Evolutionary conservation across 64 coral and sea anemone genomes (phyloP).

Genomic region (Platygyra sinensis): DNA sequence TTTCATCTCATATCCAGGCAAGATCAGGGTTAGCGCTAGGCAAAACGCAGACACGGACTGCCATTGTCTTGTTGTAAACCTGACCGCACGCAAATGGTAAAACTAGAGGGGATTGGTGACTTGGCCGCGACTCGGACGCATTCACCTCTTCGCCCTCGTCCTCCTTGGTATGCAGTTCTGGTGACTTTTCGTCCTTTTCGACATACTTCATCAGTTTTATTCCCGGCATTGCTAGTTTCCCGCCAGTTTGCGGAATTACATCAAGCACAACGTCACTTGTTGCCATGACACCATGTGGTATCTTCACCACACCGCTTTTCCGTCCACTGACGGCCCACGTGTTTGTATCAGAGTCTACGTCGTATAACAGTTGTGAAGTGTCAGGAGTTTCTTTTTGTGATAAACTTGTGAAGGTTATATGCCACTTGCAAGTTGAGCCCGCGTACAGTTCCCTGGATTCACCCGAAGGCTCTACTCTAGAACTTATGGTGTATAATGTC

Average conservation of each 20-base stretch:
- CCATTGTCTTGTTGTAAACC: constrained; percentile 83
- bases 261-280: constrained; percentile 64
- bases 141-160: neutral
- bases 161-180: constrained; percentile 37
- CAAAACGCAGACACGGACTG: constrained; percentile 74
- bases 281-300: constrained; percentile 79
- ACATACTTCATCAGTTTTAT: constrained; percentile 77
- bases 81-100: constrained; percentile 75
- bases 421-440: constrained; percentile 56
- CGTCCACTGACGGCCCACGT: constrained; percentile 77
- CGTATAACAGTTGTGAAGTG: constrained; percentile 53
- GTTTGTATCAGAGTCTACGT: constrained; percentile 82
- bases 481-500: constrained; percentile 88
- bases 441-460: constrained; percentile 37
- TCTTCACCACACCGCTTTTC: constrained; percentile 78
- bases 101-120: constrained; percentile 2
- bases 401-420: constrained; percentile 69
- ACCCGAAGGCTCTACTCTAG: constrained; percentile 61
- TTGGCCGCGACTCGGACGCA: constrained; percentile 9
- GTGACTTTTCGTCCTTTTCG: constrained; percentile 16
- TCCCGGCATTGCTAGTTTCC: constrained; percentile 67
- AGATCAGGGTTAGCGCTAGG: constrained; percentile 61
- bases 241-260: constrained; percentile 81
- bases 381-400: neutral
- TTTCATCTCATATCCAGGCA: neutral